Evolutionary conservation across 1,140 invertebrate species (phyloP).

Genomic region (Berghia stephanieae): DNA sequence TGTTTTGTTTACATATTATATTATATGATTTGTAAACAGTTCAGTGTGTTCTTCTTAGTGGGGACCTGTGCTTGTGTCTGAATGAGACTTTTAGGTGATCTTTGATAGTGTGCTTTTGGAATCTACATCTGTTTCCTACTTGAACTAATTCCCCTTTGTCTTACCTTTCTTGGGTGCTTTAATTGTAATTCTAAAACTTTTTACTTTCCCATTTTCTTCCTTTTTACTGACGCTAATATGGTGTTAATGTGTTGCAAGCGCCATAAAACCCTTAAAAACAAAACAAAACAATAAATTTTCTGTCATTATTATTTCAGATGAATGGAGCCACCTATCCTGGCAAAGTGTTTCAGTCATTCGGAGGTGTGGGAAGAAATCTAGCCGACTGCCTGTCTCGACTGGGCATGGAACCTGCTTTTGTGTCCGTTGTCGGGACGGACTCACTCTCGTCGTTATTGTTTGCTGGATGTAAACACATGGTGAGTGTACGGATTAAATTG

Average conservation of each 20-base stretch:
- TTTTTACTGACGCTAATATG: not conserved
- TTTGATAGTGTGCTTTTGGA: no score
- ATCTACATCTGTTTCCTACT: no score
- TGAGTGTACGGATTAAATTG: conserved; percentile 52
- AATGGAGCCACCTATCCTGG: conserved; percentile 63
- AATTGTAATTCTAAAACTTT: not conserved
- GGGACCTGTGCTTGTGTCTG: no score
- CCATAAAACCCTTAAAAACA: not conserved
- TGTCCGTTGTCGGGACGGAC: conserved; percentile 85
- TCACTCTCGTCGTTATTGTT: conserved; percentile 65
- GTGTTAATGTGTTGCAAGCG: not conserved
- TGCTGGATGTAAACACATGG: conserved; percentile 65
- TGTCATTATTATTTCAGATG: conserved; percentile 36
- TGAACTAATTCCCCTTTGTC: not conserved
- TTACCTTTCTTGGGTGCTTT: no score
- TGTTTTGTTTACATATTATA: no score
- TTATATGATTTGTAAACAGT: no score
- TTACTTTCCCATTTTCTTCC: not conserved
- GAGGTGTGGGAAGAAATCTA: conserved; percentile 92
- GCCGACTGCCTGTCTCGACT: conserved; percentile 83
- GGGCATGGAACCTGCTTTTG: conserved; percentile 72
- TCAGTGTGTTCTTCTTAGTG: no score
- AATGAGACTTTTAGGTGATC: no score
- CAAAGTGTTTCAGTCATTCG: conserved; percentile 66
- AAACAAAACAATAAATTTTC: not conserved